Conservation (phyloP, 2,113 vertebrate species). For the Trichomycterus rosablanca region DNA sequence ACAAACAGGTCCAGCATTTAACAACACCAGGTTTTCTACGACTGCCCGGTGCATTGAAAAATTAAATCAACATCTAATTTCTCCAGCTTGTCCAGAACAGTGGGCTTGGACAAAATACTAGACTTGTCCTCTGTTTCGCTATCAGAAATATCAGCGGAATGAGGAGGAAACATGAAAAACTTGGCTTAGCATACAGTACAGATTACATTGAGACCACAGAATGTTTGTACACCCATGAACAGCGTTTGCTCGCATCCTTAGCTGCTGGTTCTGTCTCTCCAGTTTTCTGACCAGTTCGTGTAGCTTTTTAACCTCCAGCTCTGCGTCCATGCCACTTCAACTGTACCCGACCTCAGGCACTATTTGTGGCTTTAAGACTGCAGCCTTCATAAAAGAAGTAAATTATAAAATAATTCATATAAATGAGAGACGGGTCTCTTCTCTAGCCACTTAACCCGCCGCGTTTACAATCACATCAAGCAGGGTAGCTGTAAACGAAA, state of each 20-base stretch:
- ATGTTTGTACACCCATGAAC: constrained; percentile 48
- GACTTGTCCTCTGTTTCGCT: constrained; percentile 34
- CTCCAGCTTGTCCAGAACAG: constrained; percentile 81
- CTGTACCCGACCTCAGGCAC: constrained; percentile 64
- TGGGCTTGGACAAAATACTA: constrained; percentile 48
- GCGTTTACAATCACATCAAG: too few species aligned
- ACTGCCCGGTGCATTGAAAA: constrained; percentile 53
- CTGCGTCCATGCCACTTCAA: constrained; percentile 69
- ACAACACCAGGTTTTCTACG: constrained; percentile 82
- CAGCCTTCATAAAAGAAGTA: constrained; percentile 54
- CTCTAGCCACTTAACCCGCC: too few species aligned
- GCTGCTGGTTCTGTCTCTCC: constrained; percentile 84
- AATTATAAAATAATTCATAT: too few species aligned
- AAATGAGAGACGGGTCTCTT: too few species aligned
- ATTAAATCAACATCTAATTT: constrained; percentile 77
- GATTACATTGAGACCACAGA: constrained; percentile 30
- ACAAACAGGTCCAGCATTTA: background rate
- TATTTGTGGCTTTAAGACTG: constrained; percentile 51
- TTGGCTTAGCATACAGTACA: constrained; percentile 50
- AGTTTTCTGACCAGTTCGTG: constrained; percentile 86
- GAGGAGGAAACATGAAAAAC: constrained; percentile 71
- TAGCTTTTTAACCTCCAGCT: constrained; percentile 89
- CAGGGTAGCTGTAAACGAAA: too few species aligned
- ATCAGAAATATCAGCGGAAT: constrained; percentile 37
- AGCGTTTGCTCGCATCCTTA: constrained; percentile 70